Evolutionary conservation across 2,113 vertebrate species (phyloP), one percentile per base, ranked within the genome.

Genomic region (Thalassoma bifasciatum): DNA sequence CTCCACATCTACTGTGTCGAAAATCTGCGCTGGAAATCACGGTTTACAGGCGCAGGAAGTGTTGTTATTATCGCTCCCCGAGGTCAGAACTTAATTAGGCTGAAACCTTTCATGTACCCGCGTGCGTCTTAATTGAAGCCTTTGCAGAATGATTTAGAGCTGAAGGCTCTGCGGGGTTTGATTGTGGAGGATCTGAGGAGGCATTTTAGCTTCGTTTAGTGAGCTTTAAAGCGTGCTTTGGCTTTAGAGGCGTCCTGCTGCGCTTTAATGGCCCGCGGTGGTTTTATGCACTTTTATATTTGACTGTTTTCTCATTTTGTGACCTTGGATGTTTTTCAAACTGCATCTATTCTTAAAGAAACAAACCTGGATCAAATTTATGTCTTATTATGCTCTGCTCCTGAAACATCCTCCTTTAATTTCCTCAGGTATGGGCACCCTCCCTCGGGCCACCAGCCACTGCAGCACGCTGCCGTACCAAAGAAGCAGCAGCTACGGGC

Each of bases 391-490:
- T 30, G n/a, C 58, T 71, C 24, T 8, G 14, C n/a, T 49, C n/a
- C 16, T 24, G 0, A 26, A 6, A 12, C 8, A 4, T 40, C 12
- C 21, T 24, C 14, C 13, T 22, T 23, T 36, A 10, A 3, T 42
- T 19, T 23, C 46, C 22, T 16, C 74, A 95, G 93, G 92, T 57
- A 71, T 92, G 72, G 93, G 82, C 53, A 91, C 93, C 73, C 95
- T 99, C 44, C 97, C 96, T 74, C 94, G 97, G 69, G 93, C 96
- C 12, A 94, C 94, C 72, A 99, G 97, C 92, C 97, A 98, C 88
- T 95, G 97, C 44, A 95, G 96, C 93, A 96, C 96, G 13, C 93
- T 97, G 88, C 94, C 95, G 67, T 98, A 96, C 96, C 97, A 96
- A 95, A 96, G 97, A 94, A 97, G 93, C 88, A 93, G 93, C 88